Evolutionary conservation across 2,888 invertebrate genomes (phyloP).

Genomic region (Lacanobia oleracea): DNA sequence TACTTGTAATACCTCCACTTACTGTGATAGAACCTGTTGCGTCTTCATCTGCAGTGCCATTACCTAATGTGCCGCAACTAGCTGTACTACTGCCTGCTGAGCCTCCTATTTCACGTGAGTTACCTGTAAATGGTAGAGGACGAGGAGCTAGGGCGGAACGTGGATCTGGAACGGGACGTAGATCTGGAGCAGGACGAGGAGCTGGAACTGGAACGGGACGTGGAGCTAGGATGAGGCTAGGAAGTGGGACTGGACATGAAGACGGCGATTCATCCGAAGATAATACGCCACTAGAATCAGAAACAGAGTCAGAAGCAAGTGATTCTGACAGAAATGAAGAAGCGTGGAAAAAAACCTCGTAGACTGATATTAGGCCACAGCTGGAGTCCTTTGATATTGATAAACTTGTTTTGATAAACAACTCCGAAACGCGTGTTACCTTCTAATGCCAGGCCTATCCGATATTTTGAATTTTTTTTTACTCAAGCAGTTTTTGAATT

Average conservation of each 20-base stretch:
- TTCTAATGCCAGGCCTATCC: constrained; percentile 16
- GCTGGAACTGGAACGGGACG: constrained; percentile 2
- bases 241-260: constrained; percentile 21
- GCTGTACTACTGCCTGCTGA: constrained; percentile 35
- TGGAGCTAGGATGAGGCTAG: constrained; percentile 17
- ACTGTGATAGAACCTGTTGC: constrained; percentile 29
- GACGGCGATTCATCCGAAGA: constrained; percentile 20
- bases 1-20: constrained; percentile 19
- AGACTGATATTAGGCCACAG: constrained; percentile 19
- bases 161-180: constrained; percentile 26
- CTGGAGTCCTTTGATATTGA: constrained; percentile 13
- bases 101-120: constrained; percentile 27
- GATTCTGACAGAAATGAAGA: constrained; percentile 34
- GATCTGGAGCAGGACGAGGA: constrained; percentile 8
- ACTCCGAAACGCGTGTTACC: constrained; percentile 12
- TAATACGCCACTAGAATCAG: constrained; percentile 15
- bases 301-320: constrained; percentile 13
- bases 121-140: constrained; percentile 30
- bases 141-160: constrained; percentile 26
- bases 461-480: background rate
- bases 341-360: constrained; percentile 19
- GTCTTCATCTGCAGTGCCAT: constrained; percentile 23
- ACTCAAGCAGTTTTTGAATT: constrained; percentile 9
- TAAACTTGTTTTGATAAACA: too few species aligned
- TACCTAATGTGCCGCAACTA: constrained; percentile 27